Evolutionary conservation across 2,888 invertebrate species (phyloP).

Genomic region (Empis stercorea): DNA sequence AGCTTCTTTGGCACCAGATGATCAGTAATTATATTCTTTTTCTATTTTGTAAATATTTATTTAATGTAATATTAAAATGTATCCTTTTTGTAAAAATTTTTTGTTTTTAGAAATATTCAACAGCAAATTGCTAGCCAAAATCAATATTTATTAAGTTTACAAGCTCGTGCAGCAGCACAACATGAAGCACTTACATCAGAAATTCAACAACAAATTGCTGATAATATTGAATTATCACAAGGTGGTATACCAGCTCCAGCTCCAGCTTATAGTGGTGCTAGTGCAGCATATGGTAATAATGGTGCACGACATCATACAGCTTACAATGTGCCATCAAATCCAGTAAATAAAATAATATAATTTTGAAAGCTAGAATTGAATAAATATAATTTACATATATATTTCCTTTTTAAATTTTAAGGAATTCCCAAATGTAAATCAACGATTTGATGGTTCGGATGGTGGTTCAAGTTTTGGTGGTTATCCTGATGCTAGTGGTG

Average conservation of each 20-base stretch:
- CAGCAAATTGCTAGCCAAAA: too few species aligned
- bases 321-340: constrained; percentile 45
- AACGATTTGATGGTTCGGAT: background rate
- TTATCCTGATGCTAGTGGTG: constrained; percentile 9
- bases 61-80: too few species aligned
- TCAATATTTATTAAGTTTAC: too few species aligned
- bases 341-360: constrained; percentile 35
- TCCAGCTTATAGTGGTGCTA: constrained; percentile 40
- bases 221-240: too few species aligned
- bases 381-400: too few species aligned
- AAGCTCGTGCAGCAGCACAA: too few species aligned
- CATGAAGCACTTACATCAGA: too few species aligned
- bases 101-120: too few species aligned
- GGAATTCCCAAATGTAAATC: background rate
- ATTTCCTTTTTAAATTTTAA: background rate
- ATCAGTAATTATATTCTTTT: background rate
- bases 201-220: too few species aligned
- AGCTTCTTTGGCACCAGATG: background rate
- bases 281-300: constrained; percentile 41
- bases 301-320: constrained; percentile 47
- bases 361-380: background rate
- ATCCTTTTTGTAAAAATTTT: too few species aligned
- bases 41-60: too few species aligned
- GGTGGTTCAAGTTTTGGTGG: constrained; percentile 14
- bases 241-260: constrained; percentile 8